Evolutionary conservation across 2,113 vertebrate species (phyloP).

Genomic region (Candoia aspera): DNA sequence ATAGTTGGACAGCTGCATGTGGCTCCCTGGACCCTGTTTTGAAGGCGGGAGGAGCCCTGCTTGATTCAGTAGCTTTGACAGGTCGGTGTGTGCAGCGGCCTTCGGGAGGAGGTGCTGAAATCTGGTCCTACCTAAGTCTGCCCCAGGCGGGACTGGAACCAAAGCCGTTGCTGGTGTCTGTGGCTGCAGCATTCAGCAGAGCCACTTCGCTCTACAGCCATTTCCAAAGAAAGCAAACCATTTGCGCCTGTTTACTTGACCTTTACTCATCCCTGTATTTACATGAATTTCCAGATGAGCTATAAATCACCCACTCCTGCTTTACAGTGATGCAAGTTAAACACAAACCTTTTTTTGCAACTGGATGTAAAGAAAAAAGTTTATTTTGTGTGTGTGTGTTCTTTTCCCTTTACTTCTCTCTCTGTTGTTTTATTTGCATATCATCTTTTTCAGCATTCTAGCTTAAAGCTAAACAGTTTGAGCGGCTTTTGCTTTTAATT

Average conservation of each 20-base stretch:
- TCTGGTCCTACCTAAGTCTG: not conserved
- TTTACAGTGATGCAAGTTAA: constrained; percentile 39
- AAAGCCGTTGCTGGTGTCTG: constrained; percentile 20
- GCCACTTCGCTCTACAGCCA: not conserved
- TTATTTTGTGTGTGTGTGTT: constrained; percentile 34
- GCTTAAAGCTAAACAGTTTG: constrained; percentile 70
- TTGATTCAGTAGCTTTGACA: not conserved
- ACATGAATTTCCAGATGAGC: constrained; percentile 48
- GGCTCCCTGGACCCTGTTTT: no score
- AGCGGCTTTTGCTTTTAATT: constrained; percentile 70
- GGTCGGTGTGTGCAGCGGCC: not conserved
- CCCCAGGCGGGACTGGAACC: not conserved
- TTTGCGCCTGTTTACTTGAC: constrained; percentile 64
- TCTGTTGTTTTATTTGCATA: constrained; percentile 49
- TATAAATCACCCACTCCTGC: constrained; percentile 25
- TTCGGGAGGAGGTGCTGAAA: not conserved
- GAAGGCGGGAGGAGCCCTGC: not conserved
- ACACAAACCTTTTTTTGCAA: constrained; percentile 24
- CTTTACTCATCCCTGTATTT: constrained; percentile 54
- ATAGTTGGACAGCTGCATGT: no score
- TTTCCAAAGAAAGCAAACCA: constrained; percentile 5
- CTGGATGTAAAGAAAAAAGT: constrained; percentile 32
- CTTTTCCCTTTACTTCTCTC: constrained; percentile 20
- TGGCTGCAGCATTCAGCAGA: constrained; percentile 36
- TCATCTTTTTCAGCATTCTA: constrained; percentile 51